Evolutionary conservation across 2,113 vertebrate species (phyloP).

Genomic region (Sceloporus tristichus): DNA sequence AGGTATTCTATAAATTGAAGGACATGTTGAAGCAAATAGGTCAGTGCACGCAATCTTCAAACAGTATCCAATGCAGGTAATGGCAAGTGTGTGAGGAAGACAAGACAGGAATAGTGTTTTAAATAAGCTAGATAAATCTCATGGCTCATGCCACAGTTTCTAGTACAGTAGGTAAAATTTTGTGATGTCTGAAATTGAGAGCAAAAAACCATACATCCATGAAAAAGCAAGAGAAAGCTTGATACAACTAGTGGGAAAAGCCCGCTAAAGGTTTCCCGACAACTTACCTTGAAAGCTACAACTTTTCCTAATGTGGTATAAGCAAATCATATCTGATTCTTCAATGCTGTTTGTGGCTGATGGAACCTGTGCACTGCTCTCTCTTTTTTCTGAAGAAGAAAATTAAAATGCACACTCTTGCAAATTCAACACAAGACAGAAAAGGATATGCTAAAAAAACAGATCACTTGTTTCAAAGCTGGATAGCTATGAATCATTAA

Average conservation of each 20-base stretch:
- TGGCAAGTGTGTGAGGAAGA: background rate
- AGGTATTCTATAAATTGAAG: background rate
- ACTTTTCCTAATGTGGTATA: conserved; percentile 82
- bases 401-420: background rate
- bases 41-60: background rate
- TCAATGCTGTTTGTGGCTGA: conserved; percentile 60
- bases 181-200: background rate
- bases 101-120: too few relatives aligned
- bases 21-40: background rate
- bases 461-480: too few relatives aligned
- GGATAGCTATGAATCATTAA: too few relatives aligned
- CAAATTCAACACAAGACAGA: background rate
- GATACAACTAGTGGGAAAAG: background rate
- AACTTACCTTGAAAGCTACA: conserved; percentile 90
- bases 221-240: background rate
- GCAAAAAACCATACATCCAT: background rate
- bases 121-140: background rate
- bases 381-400: conserved; percentile 68
- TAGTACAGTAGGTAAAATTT: background rate
- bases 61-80: background rate
- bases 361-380: conserved; percentile 33
- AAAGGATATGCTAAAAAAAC: background rate
- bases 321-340: conserved; percentile 87
- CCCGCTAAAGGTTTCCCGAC: background rate
- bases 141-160: background rate